phyloP scores from a whole-genome alignment of 2,888 invertebrate species.

The Andrena chrysosceles region DNA sequence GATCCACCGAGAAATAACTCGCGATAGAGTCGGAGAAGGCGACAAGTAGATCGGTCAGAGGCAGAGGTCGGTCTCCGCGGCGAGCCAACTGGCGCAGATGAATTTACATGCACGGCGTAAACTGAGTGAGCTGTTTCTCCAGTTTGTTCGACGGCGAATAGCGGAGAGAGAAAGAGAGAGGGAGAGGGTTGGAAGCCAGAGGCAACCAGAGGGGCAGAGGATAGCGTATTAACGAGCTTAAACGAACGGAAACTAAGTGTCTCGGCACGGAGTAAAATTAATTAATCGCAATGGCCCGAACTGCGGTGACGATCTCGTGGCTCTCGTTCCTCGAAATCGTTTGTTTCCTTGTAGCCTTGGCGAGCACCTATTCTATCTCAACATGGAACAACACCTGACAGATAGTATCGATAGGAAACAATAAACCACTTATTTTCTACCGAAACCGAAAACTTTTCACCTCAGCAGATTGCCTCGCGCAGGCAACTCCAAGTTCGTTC shows the following conservation, averaged over 20 bases:
- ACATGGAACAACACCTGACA: background rate
- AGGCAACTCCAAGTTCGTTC: no score
- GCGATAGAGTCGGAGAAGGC: slow-evolving; percentile 13
- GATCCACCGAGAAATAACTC: slow-evolving; percentile 11
- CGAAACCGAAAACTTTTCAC: no score
- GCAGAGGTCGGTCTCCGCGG: slow-evolving; percentile 64
- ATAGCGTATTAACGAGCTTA: slow-evolving; percentile 84
- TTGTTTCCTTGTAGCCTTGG: slow-evolving; percentile 54
- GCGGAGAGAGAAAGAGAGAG: slow-evolving; percentile 32
- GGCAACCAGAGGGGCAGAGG: slow-evolving; percentile 65
- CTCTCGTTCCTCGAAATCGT: slow-evolving; percentile 71
- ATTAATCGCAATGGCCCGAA: slow-evolving; percentile 81
- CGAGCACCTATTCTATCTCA: background rate
- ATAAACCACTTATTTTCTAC: background rate
- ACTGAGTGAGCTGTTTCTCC: slow-evolving; percentile 80
- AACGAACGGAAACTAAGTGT: slow-evolving; percentile 85
- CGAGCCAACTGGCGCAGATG: slow-evolving; percentile 73
- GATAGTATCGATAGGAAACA: background rate
- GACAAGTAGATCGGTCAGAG: slow-evolving; percentile 65
- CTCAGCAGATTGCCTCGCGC: no score
- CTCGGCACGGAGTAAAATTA: slow-evolving; percentile 84
- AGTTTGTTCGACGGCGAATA: slow-evolving; percentile 56
- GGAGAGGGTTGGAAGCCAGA: slow-evolving; percentile 44
- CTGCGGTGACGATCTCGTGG: slow-evolving; percentile 69
- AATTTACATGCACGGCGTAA: slow-evolving; percentile 82